Evolutionary conservation across 2,888 invertebrate genomes (phyloP), one percentile per base, ranked within the genome.

Genomic region (Cyaniris semiargus): DNA sequence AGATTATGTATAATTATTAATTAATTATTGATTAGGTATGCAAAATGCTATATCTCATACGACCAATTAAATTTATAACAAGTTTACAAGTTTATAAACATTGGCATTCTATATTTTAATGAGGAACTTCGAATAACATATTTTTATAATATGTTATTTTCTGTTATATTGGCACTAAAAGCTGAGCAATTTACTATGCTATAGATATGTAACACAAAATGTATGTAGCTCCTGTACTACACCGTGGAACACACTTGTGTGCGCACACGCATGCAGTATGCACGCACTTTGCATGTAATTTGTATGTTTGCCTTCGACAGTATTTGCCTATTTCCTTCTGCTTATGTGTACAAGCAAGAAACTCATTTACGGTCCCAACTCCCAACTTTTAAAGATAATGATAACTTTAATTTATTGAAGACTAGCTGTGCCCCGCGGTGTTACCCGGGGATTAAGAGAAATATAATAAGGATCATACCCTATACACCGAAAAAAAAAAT

Each of bases 231-330:
- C 72, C 21, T 38, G 6, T 13, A 38, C 21, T 23, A 21, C 21
- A 44, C 21, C 71, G 71, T 44, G 8, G 10, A 60, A 18, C 18
- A 31, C 48, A 72, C 72, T 72, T 48, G 13, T 72, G 48, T 72
- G 72, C 48, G 72, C 72, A 48, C 38, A 44, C 72, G 72, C 72
- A 72, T 72, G 44, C 21, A n/a, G n/a, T n/a, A n/a, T n/a, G n/a
- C n/a, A n/a, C 10, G 21, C 72, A 44, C 48, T 44, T 72, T 21
- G 72, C 72, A 72, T 72, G 72, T 44, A 44, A 44, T 72, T 44
- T 72, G 72, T 72, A 48, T 72, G 15, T 72, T 48, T 72, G 48
- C 21, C 21, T 6, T 72, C 44, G 71, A n/a, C 10, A 38, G 18
- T 70, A 34, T 8, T 70, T 13, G 70, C 31, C 31, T 71, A 71